These are phyloP conservation scores for Brachyalestes nurse DNA, from an alignment of 2,797 vertebrate species.

Conservation along the genomic window DNA sequence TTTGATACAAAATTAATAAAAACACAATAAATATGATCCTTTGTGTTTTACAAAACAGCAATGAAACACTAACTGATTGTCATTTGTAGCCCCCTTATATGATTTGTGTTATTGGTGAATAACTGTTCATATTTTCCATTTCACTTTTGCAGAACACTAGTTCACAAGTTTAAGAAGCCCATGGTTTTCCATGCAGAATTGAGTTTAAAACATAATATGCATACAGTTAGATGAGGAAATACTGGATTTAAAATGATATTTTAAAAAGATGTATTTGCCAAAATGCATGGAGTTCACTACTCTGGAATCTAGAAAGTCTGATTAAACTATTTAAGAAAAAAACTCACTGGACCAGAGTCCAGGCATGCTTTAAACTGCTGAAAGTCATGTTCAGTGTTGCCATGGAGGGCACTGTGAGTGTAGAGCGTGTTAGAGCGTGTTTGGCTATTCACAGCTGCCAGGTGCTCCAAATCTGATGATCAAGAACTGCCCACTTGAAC, in stretches of 20 bases:
- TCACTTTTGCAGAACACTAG: neutral
- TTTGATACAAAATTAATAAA: no score
- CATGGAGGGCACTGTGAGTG: neutral
- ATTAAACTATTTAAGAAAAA: neutral
- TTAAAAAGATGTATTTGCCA: neutral
- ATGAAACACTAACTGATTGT: no score
- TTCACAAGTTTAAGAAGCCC: neutral
- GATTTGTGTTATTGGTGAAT: neutral
- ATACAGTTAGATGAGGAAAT: neutral
- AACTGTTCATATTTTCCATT: neutral
- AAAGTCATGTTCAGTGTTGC: neutral
- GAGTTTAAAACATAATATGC: neutral
- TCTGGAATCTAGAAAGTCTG: no score
- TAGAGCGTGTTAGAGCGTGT: constrained; percentile 49
- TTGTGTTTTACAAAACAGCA: no score
- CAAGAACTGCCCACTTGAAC: constrained; percentile 48
- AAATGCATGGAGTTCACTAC: no score
- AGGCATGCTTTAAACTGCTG: constrained; percentile 11
- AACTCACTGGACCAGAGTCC: neutral
- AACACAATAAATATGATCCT: no score
- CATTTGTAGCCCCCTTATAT: neutral
- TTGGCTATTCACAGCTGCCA: constrained; percentile 15
- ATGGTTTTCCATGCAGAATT: neutral
- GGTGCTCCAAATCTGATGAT: constrained; percentile 19
- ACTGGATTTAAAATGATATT: neutral